phyloP scores from a whole-genome alignment of 2,888 invertebrate genomes.

The Bugula neritina region DNA sequence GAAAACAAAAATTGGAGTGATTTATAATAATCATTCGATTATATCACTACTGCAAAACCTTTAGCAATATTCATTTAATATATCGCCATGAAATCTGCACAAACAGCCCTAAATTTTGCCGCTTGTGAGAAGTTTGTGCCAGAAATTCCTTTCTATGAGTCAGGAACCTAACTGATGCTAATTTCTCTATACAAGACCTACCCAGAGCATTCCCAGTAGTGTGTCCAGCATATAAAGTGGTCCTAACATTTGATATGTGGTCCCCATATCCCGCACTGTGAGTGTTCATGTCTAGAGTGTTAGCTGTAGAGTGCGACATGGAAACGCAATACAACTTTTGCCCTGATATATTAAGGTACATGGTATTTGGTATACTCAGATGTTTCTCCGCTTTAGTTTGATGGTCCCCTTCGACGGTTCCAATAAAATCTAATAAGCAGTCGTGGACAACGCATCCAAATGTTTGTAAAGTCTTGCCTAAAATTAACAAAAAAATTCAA shows the following conservation, averaged over 20 bases:
- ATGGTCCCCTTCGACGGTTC: background rate
- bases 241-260: conserved; percentile 19
- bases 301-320: background rate
- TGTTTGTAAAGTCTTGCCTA: background rate
- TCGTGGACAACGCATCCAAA: conserved; percentile 17
- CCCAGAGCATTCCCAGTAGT: background rate
- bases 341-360: conserved; percentile 13
- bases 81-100: too few species aligned
- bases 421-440: conserved; percentile 14
- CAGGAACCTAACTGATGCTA: too few species aligned
- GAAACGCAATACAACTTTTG: conserved; percentile 21
- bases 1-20: too few species aligned
- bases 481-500: too few species aligned
- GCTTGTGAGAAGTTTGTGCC: too few species aligned
- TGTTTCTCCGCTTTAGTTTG: conserved; percentile 10
- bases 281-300: background rate
- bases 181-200: too few species aligned
- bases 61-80: too few species aligned
- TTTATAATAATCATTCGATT: too few species aligned
- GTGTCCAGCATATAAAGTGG: conserved; percentile 4
- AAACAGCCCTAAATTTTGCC: too few species aligned
- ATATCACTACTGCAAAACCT: too few species aligned
- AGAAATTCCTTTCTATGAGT: too few species aligned
- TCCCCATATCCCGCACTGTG: background rate
- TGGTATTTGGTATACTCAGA: background rate